Base-by-base conservation (phyloP, 2,888 invertebrate genomes). In the Trichopria drosophilae region DNA sequence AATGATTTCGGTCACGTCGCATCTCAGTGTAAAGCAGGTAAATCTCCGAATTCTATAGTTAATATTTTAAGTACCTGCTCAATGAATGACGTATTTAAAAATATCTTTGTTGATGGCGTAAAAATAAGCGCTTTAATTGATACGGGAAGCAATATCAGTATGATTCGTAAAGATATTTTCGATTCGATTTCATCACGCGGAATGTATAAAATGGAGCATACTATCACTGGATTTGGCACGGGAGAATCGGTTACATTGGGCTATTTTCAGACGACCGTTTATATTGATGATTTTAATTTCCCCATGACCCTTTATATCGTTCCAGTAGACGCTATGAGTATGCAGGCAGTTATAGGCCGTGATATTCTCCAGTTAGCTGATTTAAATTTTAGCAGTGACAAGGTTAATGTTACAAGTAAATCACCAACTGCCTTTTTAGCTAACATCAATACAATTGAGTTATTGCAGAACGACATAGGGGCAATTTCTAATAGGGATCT, bases 1-100 rank as follows among this genome's bases (percentile, higher is more conserved):
- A 50, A 63, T 9, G 50, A 60, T 7, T 65, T 55, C 36, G 66
- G 67, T 2, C 67, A 69, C 39, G 63, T 58, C 20, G 48, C 44
- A 2, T 13, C 29, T 22, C n/a, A 32, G 7, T 51, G 42, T n/a
- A 24, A 5, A 18, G 20, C 7, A 6, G 7, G n/a, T 20, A 18
- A 26, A 22, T 9, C 3, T 12, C 6, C 29, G n/a, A n/a, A 29
- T 20, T 9, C 41, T n/a, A 29, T 13, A 20, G 41, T 41, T 26
- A 29, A 41, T 29, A 6, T 29, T 41, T 16, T 40, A 22, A 28
- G 29, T n/a, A 10, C 23, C 13, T 26, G 10, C 13, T 26, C 16
- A 15, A 9, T 39, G n/a, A 13, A 24, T 10, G 39, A 34, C n/a
- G 19, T 40, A 18, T 15, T 22, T 12, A 49, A 49, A 28, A 15